Base-by-base conservation (phyloP, 1,140 invertebrate species). In the Drosophila kanapiae region DNA sequence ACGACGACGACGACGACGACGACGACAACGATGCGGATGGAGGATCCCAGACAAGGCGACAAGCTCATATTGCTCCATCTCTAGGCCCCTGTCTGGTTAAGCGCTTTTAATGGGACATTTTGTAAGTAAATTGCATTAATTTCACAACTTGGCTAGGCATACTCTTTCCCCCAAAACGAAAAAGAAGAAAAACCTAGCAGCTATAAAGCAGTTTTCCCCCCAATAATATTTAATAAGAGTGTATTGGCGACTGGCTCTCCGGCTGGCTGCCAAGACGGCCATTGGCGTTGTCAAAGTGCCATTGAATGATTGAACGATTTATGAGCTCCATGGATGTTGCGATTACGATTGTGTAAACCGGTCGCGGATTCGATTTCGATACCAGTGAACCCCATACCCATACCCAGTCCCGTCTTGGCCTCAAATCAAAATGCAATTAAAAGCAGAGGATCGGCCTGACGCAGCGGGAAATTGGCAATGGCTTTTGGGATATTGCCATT, bases 81-180 rank as follows among this genome's bases (percentile, higher is more conserved):
- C 47, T 18, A 13, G 29, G 45, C 33, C 33, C 31, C 58, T 43
- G 49, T 35, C 60, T 77, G 70, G 56, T 64, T 80, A 72, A 74
- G 83, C 71, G 68, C 67, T 83, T 83, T 87, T 83, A 87, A 87
- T 87, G 80, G 84, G 72, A 77, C 84, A 88, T 88, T 87, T 87
- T 87, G 72, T 83, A 80, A 76, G 84, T 78, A 88, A 87, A 87
- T 87, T 88, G 83, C 84, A 88, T 87, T 87, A 83, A 88, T 88
- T 88, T 88, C 64, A 63, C 59, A 82, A 77, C 79, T 76, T 63
- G 74, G 37, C 51, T 63, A 64, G 38, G 35, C 51, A 45, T 27
- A 51, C 42, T 23, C 37, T 59, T 23, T 29, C 35, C 29, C 40
- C 60, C 63, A 42, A 47, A 33, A n/a, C 8, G 7, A 31, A 31